phyloP scores from a whole-genome alignment of 1,140 invertebrate genomes.

The Paracyclopina nana region DNA sequence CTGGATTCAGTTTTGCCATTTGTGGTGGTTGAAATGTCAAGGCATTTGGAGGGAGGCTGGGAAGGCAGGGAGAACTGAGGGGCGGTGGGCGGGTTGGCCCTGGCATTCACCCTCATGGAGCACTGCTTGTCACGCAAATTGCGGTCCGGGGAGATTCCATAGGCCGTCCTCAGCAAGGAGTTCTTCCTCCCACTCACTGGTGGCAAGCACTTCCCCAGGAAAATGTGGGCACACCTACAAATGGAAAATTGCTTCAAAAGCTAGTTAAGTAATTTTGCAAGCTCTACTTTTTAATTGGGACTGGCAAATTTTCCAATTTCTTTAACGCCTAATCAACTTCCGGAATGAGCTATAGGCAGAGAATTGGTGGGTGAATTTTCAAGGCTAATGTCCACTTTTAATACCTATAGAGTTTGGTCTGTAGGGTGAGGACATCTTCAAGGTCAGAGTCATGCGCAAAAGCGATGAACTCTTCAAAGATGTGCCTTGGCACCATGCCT shows the following conservation, averaged over 20 bases:
- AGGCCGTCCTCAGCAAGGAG: conserved; percentile 11
- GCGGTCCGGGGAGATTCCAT: conserved; percentile 12
- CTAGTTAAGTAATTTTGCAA: no score
- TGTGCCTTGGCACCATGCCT: conserved; percentile 24
- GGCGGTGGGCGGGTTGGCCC: conserved; percentile 12
- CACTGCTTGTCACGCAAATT: conserved; percentile 13
- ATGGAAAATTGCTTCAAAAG: no score
- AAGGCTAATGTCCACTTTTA: no score
- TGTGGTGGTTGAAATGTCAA: conserved; percentile 11
- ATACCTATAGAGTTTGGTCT: conserved; percentile 38
- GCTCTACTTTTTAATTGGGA: no score
- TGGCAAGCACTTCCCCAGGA: conserved; percentile 14
- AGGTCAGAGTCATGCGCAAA: conserved; percentile 32
- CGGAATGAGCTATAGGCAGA: no score
- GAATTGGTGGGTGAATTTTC: no score
- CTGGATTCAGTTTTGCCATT: no score
- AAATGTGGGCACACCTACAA: conserved; percentile 17
- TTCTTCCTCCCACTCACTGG: conserved; percentile 11
- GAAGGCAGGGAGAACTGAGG: conserved; percentile 7
- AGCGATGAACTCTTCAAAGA: conserved; percentile 25
- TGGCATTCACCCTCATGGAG: conserved; percentile 14
- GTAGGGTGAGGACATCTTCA: conserved; percentile 39
- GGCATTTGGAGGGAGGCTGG: neutral
- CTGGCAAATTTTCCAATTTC: no score
- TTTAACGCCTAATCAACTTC: no score